These are phyloP conservation scores for Entosphenus tridentatus DNA, from an alignment of 2,113 vertebrate species.

Conservation along the genomic window DNA sequence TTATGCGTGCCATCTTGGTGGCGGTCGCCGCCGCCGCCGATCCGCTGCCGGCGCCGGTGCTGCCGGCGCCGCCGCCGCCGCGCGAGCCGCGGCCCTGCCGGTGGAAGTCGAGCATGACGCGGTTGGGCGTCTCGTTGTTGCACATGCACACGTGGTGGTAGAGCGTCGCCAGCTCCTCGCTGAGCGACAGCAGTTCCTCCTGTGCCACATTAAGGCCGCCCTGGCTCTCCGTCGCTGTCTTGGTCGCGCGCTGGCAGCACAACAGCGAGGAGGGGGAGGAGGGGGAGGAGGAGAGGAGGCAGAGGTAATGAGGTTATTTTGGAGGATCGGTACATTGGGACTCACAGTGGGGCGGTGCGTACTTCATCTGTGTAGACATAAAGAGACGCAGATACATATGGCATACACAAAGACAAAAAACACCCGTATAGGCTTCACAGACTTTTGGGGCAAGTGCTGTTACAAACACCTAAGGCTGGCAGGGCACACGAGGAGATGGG, in stretches of 20 bases:
- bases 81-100: slow-evolving; percentile 69
- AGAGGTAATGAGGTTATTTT: background rate
- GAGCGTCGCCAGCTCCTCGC: slow-evolving; percentile 85
- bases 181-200: slow-evolving; percentile 84
- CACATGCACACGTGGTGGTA: slow-evolving; percentile 94
- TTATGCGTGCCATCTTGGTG: too few species aligned
- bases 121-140: slow-evolving; percentile 90
- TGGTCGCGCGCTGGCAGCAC: slow-evolving; percentile 25
- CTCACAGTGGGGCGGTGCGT: too few species aligned
- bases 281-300: background rate
- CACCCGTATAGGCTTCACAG: too few species aligned
- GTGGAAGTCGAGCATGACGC: slow-evolving; percentile 95
- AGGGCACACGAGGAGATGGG: too few species aligned
- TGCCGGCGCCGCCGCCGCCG: slow-evolving; percentile 43
- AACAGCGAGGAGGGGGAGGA: slow-evolving; percentile 2
- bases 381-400: too few species aligned
- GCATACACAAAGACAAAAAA: too few species aligned
- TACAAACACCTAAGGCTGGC: too few species aligned
- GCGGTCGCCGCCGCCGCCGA: too few species aligned
- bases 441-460: too few species aligned
- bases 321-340: too few species aligned
- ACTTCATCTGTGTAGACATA: too few species aligned
- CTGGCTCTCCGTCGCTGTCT: slow-evolving; percentile 51
- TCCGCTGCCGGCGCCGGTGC: slow-evolving; percentile 19
- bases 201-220: slow-evolving; percentile 65